Evolutionary conservation across 2,888 invertebrate species (phyloP).

Genomic region (Parnassius mnemosyne): DNA sequence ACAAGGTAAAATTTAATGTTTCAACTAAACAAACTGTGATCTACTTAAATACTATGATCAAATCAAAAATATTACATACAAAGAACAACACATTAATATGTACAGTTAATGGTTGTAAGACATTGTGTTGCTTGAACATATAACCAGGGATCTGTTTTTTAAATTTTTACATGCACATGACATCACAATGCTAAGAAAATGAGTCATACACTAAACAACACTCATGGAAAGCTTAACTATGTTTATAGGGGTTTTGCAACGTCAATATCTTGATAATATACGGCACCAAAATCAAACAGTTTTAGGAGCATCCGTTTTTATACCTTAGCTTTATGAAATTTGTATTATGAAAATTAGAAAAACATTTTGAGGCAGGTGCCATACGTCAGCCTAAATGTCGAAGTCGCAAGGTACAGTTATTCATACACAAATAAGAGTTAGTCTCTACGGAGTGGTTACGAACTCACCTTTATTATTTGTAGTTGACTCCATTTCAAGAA

Average conservation of each 20-base stretch:
- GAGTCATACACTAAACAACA: slow-evolving; percentile 55
- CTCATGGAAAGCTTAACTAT: slow-evolving; percentile 36
- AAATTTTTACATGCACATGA: slow-evolving; percentile 61
- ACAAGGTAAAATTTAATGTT: too few species aligned
- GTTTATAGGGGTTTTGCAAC: slow-evolving; percentile 17
- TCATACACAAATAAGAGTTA: slow-evolving; percentile 70
- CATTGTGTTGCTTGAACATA: too few species aligned
- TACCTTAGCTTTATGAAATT: neutral
- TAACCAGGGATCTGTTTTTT: slow-evolving; percentile 49
- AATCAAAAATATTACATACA: too few species aligned
- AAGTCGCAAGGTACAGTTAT: slow-evolving; percentile 69
- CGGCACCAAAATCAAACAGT: too few species aligned
- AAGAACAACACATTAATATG: too few species aligned
- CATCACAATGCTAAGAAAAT: slow-evolving; percentile 66
- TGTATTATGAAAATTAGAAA: slow-evolving; percentile 26
- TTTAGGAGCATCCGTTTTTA: neutral
- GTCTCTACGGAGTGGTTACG: slow-evolving; percentile 39
- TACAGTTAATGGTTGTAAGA: too few species aligned
- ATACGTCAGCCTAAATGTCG: slow-evolving; percentile 61
- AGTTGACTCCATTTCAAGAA: slow-evolving; percentile 71
- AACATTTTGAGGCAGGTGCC: slow-evolving; percentile 39
- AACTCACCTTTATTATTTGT: slow-evolving; percentile 72
- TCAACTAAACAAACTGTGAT: too few species aligned
- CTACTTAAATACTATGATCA: too few species aligned
- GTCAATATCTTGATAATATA: slow-evolving; percentile 1